A percentile compares a stretch with the other conserved stretches of the same genome.
Evolutionary conservation across 2,797 vertebrate species (phyloP).

Genomic region (Anniella stebbinsi): DNA sequence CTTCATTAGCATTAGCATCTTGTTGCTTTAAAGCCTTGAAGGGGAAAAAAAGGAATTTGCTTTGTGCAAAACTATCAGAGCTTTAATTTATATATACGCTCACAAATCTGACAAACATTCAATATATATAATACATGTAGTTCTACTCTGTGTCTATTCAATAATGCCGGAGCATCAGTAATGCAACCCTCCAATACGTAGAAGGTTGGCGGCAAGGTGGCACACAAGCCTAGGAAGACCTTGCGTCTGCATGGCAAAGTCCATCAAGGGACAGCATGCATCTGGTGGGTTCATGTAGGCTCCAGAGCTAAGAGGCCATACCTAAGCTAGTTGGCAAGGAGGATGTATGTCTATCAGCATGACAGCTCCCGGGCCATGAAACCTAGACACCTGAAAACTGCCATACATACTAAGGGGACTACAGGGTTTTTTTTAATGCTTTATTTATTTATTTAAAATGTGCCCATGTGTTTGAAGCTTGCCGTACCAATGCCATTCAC

Average conservation of each 20-base stretch:
- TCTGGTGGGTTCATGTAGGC: no score
- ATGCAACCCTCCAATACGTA: neutral
- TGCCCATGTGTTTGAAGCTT: no score
- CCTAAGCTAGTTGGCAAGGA: neutral
- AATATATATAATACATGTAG: neutral
- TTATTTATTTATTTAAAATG: no score
- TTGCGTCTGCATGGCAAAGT: neutral
- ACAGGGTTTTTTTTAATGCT: no score
- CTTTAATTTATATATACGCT: constrained; percentile 30
- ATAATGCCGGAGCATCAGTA: neutral
- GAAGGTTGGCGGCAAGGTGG: neutral
- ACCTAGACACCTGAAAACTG: no score
- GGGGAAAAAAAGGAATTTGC: constrained; percentile 30
- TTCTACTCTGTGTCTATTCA: neutral
- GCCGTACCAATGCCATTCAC: no score
- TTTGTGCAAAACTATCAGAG: constrained; percentile 24
- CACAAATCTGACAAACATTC: constrained; percentile 33
- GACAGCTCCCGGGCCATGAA: no score
- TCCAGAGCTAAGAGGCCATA: neutral
- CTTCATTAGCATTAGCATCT: constrained; percentile 77
- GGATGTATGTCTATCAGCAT: no score
- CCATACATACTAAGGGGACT: no score
- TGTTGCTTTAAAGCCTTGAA: constrained; percentile 84
- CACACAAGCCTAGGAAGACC: neutral
- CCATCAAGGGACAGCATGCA: no score